Conservation (phyloP, 2,113 vertebrate genomes). For the Nettapus auritus region DNA sequence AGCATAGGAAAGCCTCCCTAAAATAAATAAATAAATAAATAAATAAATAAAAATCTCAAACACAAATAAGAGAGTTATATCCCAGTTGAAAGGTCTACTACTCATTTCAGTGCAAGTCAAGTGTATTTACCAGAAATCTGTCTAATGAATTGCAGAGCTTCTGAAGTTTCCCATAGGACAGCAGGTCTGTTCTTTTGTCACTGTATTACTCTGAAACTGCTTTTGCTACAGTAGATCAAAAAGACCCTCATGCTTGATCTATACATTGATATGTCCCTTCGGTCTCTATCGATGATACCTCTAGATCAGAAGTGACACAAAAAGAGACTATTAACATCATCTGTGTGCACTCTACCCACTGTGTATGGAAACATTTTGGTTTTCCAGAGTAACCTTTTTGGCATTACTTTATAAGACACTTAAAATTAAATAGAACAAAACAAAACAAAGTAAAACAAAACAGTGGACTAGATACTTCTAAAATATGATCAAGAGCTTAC, state of each 20-base stretch:
- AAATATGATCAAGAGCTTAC: conserved; percentile 68
- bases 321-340: not conserved
- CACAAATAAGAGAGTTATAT: not conserved
- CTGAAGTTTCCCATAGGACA: not conserved
- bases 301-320: not conserved
- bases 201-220: not conserved
- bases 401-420: not conserved
- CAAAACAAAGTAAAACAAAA: not conserved
- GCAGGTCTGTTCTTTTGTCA: not conserved
- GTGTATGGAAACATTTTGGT: not conserved
- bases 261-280: not conserved
- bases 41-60: not conserved
- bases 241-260: not conserved
- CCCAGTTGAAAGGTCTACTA: not conserved
- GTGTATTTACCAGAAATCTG: not conserved
- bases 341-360: not conserved
- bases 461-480: not conserved
- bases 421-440: not conserved
- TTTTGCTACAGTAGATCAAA: not conserved
- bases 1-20: not conserved
- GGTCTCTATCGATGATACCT: not conserved
- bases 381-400: not conserved
- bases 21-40: too few species aligned
- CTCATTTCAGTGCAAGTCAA: not conserved
- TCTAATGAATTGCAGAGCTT: not conserved